Evolutionary conservation across 2,113 vertebrate species (phyloP).

Genomic region (Polypterus bichir): DNA sequence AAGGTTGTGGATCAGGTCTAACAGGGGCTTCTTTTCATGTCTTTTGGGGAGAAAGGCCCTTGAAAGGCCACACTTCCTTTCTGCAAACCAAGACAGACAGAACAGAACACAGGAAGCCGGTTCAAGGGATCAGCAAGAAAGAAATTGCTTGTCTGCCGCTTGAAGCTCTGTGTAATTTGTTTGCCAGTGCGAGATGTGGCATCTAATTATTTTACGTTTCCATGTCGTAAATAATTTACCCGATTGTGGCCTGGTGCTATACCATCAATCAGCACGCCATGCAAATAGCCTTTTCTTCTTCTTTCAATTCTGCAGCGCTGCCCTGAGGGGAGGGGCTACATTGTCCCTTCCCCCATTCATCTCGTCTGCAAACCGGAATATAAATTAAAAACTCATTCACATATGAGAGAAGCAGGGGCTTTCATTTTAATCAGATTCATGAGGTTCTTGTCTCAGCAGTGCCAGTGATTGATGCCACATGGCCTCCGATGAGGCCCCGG

Average conservation of each 20-base stretch:
- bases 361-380: too few relatives aligned
- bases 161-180: conserved; percentile 53
- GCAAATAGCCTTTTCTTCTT: neutral
- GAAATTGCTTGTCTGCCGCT: conserved; percentile 44
- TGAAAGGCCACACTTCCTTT: too few relatives aligned
- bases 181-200: conserved; percentile 49
- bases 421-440: neutral
- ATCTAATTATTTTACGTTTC: conserved; percentile 61
- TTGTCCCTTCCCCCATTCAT: too few relatives aligned
- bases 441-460: neutral
- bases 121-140: conserved; percentile 32
- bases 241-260: neutral
- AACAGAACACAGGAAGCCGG: conserved; percentile 3
- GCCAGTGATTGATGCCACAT: neutral
- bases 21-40: too few relatives aligned
- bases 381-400: neutral
- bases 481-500: too few relatives aligned
- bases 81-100: too few relatives aligned
- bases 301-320: neutral
- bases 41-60: too few relatives aligned
- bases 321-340: neutral
- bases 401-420: neutral
- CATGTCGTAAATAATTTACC: conserved; percentile 40
- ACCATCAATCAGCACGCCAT: conserved; percentile 25
- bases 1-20: too few relatives aligned